Evolutionary conservation across 2,888 invertebrate species (phyloP), one percentile per base, ranked within the genome.

Genomic region (Corbicula japonica): DNA sequence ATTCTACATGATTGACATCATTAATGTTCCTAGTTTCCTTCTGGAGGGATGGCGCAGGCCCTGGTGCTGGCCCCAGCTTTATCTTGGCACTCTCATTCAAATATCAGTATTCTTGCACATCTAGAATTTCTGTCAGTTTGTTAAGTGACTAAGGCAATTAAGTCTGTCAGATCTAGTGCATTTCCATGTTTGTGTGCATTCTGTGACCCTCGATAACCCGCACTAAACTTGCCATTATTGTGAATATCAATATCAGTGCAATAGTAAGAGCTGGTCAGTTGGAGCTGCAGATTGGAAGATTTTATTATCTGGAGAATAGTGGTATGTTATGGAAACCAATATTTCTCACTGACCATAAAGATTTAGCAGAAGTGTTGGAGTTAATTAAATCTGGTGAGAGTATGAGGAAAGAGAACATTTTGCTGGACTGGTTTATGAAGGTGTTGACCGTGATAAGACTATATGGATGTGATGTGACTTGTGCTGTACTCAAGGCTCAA

Each of bases 161-260:
- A 54, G 30, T 28, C 26, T 23, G 21, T 3, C n/a, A 15, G 28
- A 28, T 8, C 28, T 54, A 78, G 77, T 73, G 77, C 69, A 78
- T 68, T 69, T 56, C 63, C 77, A 73, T 78, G 77, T 78, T 72
- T 35, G 50, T n/a, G 48, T n/a, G 68, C 56, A 30, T 44, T 56
- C 32, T 18, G 35, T 58, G 62, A 78, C 77, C 73, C 48, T 23
- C 28, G 28, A 60, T 76, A 60, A 71, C 70, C 76, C 65, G 35
- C 52, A 35, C n/a, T 32, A 56, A 21, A 35, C 56, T 34, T 21
- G 21, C 34, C 32, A 30, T 21, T 35, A 32, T 56, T 56, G 54
- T 23, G 44, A 62, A 69, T 78, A 78, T 72, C 77, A 78, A 73
- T 78, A 78, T 78, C 54, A 58, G 35, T 66, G 52, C 66, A 54